phyloP scores from a whole-genome alignment of 2,113 vertebrate species.

The Phaethon lepturus region DNA sequence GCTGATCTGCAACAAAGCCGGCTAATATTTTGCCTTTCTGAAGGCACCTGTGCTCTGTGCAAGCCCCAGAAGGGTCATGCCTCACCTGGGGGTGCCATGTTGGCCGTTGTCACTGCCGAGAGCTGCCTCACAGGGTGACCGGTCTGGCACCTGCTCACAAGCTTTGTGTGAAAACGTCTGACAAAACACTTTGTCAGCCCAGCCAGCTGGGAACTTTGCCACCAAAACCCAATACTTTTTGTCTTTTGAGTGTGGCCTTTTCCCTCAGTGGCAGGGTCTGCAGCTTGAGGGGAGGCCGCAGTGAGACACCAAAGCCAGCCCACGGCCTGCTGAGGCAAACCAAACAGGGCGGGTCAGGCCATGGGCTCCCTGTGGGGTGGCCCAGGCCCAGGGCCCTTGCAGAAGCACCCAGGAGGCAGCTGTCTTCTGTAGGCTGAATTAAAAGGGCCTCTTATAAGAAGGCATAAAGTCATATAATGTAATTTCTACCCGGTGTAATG shows the following conservation, averaged over 20 bases:
- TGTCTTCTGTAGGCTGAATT: not conserved
- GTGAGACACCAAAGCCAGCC: not conserved
- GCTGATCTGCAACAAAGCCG: not conserved
- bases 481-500: not conserved
- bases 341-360: rapidly evolving
- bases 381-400: rapidly evolving
- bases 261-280: not conserved
- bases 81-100: too few relatives aligned
- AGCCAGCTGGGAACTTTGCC: not conserved
- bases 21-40: not conserved
- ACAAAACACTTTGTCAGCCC: rapidly evolving
- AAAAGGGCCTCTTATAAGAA: not conserved
- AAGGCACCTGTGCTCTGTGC: not conserved
- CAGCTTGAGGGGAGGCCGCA: rapidly evolving
- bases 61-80: not conserved
- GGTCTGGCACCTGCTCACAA: rapidly evolving
- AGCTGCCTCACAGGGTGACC: rapidly evolving
- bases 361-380: rapidly evolving
- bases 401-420: not conserved
- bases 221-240: not conserved
- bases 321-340: rapidly evolving
- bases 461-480: not conserved
- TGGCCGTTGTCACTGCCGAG: rapidly evolving
- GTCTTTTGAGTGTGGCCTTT: not conserved
- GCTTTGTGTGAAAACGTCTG: rapidly evolving